Evolutionary conservation across 2,797 vertebrate species (phyloP).

Genomic region (Tachyglossus aculeatus): DNA sequence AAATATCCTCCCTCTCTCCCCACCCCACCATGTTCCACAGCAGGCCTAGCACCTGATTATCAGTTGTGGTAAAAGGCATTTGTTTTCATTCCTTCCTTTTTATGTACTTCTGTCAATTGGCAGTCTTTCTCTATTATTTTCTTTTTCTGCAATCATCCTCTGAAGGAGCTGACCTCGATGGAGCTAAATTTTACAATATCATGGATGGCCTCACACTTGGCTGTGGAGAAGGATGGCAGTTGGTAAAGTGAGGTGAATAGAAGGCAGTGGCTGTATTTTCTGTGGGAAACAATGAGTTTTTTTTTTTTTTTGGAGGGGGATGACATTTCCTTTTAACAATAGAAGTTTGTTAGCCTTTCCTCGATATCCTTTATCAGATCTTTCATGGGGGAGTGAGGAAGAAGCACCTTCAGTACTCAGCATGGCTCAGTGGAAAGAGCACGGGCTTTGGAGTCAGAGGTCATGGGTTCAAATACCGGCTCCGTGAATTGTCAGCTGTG

Average conservation of each 20-base stretch:
- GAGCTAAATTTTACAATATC: conserved; percentile 34
- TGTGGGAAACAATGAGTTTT: conserved; percentile 36
- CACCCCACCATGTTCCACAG: background rate
- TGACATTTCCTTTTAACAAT: conserved; percentile 45
- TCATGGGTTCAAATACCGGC: no score
- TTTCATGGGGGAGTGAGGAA: conserved; percentile 36
- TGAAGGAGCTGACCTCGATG: conserved; percentile 16
- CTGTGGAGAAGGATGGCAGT: conserved; percentile 31
- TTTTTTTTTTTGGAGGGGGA: conserved; percentile 51
- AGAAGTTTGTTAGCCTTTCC: conserved; percentile 40
- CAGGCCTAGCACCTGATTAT: background rate
- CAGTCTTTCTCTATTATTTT: background rate
- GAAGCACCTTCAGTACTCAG: conserved; percentile 18
- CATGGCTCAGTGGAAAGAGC: no score
- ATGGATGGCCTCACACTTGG: conserved; percentile 31
- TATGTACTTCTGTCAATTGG: background rate
- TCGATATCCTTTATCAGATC: conserved; percentile 35
- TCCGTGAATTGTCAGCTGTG: no score
- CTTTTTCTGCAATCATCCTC: conserved; percentile 3
- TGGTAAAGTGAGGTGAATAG: conserved; percentile 44
- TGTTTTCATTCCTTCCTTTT: background rate
- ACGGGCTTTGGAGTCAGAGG: no score
- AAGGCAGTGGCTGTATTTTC: conserved; percentile 55
- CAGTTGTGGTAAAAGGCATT: conserved; percentile 8
- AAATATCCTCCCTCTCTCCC: background rate